A percentile compares a stretch with the other conserved stretches of the same genome.
Conservation (phyloP, 1,140 invertebrate genomes). For the Goniozus legneri region DNA sequence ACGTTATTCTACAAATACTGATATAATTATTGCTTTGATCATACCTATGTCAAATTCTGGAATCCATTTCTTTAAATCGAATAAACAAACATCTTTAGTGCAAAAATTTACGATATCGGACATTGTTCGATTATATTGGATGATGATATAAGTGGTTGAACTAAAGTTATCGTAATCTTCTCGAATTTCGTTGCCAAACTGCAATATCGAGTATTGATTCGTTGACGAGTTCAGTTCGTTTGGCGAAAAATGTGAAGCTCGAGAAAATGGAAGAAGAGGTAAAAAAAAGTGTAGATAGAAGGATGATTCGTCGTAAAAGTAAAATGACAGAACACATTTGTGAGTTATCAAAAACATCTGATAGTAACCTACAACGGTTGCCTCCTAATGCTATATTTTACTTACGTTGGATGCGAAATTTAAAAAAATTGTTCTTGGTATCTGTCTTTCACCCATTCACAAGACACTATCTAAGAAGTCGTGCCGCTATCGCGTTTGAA, state of each 20-base stretch:
- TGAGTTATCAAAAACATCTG: slow-evolving; percentile 25
- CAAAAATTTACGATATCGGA: background rate
- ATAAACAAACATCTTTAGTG: too few relatives aligned
- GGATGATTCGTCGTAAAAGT: too few relatives aligned
- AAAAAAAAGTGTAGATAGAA: too few relatives aligned
- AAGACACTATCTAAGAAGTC: slow-evolving; percentile 28
- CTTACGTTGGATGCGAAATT: slow-evolving; percentile 22
- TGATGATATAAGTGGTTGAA: too few relatives aligned
- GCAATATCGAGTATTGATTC: too few relatives aligned
- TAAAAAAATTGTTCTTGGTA: slow-evolving; percentile 37
- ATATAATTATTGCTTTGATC: too few relatives aligned
- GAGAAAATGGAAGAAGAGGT: too few relatives aligned
- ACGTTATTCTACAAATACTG: slow-evolving; percentile 7
- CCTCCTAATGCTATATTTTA: slow-evolving; percentile 31
- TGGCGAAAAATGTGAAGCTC: too few relatives aligned
- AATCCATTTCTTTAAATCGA: slow-evolving; percentile 23
- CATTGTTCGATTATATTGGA: too few relatives aligned
- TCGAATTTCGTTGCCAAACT: too few relatives aligned
- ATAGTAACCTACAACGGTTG: slow-evolving; percentile 34
- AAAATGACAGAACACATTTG: slow-evolving; percentile 23
- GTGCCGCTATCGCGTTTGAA: slow-evolving; percentile 32
- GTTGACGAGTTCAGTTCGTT: too few relatives aligned
- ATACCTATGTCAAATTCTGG: slow-evolving; percentile 29
- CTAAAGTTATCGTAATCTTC: too few relatives aligned
- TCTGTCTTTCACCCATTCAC: slow-evolving; percentile 31